These are phyloP conservation scores for Vanacampus margaritifer DNA, from an alignment of 2,113 vertebrate genomes.

Conservation along the genomic window DNA sequence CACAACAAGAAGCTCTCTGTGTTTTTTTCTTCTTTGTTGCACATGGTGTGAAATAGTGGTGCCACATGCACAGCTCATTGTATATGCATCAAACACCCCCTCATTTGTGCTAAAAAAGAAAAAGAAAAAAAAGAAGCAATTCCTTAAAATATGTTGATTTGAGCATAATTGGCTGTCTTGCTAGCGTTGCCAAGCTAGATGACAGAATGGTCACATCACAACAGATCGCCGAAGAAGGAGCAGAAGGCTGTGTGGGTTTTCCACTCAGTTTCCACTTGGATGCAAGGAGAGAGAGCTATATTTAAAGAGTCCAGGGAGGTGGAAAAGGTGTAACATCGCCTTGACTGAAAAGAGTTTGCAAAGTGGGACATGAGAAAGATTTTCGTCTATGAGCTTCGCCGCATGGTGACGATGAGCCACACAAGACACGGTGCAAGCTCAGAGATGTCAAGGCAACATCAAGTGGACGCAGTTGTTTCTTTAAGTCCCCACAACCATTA, in stretches of 20 bases:
- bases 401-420: constrained; percentile 25
- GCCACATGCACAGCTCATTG: background rate
- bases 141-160: background rate
- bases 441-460: constrained; percentile 56
- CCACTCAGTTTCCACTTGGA: constrained; percentile 33
- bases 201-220: constrained; percentile 21
- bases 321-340: constrained; percentile 60
- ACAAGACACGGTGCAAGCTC: constrained; percentile 39
- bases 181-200: constrained; percentile 13
- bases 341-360: constrained; percentile 58
- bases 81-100: background rate
- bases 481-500: constrained; percentile 22
- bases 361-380: constrained; percentile 61
- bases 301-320: constrained; percentile 53
- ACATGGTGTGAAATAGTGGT: background rate
- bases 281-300: constrained; percentile 46
- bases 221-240: constrained; percentile 7
- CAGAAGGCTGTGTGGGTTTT: constrained; percentile 25
- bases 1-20: background rate
- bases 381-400: constrained; percentile 5
- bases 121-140: too few species aligned
- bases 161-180: background rate
- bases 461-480: constrained; percentile 17
- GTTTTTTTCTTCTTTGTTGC: background rate
- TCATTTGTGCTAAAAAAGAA: background rate